Evolutionary conservation across 2,113 vertebrate genomes (phyloP), one percentile per base, ranked within the genome.

Genomic region (Aplodontia rufa): DNA sequence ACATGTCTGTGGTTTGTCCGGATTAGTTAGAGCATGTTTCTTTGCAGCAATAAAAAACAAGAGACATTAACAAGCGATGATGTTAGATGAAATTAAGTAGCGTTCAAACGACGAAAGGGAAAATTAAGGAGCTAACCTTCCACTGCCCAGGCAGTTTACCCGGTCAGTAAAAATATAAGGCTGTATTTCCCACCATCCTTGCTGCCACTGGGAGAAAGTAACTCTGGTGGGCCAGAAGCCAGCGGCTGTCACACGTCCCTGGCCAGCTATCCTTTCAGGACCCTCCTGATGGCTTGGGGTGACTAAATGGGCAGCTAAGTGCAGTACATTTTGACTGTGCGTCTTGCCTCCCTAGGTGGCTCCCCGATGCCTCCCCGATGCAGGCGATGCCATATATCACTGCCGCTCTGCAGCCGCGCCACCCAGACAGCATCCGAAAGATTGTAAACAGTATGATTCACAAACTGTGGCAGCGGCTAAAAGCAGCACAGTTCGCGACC

Each of bases 391-490:
- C 80, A 58, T 96, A 78, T n/a, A 95, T 97, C 96, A 94, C 71
- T 12, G 58, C 68, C 2, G 2, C 69, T 82, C 96, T 47, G 53
- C 88, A 72, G 80, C 42, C n/a, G 0, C 0, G 17, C 97, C 95
- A 95, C 97, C 97, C 96, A 80, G 95, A 97, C 13, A 95, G 95
- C 80, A 71, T 89, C 94, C 16, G 0, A 68, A 76, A 69, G 88
- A 93, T 35, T 95, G 95, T 93, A 96, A 97, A 97, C 96, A 94
- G 72, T 28, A 91, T 92, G 96, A 96, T 97, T 97, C 97, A 97
- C 96, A 93, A 94, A 97, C 96, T 35, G 86, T 53, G 62, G 74
- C 96, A 97, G 93, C 90, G 35, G 87, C 95, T 95, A 93, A 97
- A 96, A 93, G 92, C 92, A 87, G 92, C 0, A 13, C 32, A 62